Conservation (phyloP, 2,797 vertebrate genomes). For the Phaenicophaeus curvirostris region DNA sequence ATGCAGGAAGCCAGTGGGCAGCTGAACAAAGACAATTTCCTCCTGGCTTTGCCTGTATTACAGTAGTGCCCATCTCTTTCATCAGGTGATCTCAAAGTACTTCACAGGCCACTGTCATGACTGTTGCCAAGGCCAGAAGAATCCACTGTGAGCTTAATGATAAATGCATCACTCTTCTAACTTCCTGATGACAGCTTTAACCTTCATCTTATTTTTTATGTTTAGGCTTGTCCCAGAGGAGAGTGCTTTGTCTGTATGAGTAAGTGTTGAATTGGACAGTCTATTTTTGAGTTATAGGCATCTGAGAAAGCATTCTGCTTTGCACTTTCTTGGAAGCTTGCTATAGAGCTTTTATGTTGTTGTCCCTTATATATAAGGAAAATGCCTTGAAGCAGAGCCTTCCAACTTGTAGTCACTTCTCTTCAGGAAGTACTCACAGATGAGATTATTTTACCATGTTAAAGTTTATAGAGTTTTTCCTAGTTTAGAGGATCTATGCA, state of each 20-base stretch:
- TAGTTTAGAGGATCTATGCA: neutral
- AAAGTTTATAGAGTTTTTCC: neutral
- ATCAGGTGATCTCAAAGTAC: neutral
- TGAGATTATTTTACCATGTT: neutral
- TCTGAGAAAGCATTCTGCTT: neutral
- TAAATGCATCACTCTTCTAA: neutral
- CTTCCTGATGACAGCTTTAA: neutral
- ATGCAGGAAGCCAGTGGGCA: neutral
- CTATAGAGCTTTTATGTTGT: neutral
- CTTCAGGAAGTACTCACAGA: neutral
- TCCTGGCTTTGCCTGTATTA: neutral
- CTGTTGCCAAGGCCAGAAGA: neutral
- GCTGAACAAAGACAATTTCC: neutral
- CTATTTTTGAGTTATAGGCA: neutral
- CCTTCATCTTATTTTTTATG: neutral
- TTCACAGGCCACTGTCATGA: neutral
- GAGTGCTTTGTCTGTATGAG: neutral
- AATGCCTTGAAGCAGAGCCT: neutral
- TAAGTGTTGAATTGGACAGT: neutral
- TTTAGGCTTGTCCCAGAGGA: neutral
- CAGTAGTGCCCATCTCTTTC: neutral
- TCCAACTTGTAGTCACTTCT: neutral
- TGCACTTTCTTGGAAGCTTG: neutral
- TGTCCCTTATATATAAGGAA: neutral
- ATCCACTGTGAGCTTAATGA: neutral